Evolutionary conservation across 2,797 vertebrate genomes (phyloP), one percentile per base, ranked within the genome.

Genomic region (Malacoctenus gilli): DNA sequence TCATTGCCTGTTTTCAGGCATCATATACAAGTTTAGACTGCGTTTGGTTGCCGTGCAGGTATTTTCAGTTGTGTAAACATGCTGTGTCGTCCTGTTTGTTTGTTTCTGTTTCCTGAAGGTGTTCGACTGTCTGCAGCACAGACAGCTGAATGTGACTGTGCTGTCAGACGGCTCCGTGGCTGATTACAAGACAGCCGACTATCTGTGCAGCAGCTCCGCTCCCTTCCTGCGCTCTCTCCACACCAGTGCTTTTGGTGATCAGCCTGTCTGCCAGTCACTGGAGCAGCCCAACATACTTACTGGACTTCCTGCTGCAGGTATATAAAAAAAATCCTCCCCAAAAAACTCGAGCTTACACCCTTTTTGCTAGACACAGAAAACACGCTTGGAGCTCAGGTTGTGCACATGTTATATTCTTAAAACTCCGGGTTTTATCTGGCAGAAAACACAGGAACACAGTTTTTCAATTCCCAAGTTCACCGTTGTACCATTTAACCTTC

Each of bases 271-370:
- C 64, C 80, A 84, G 0, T 79, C 92, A n/a, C 90, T 99, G 59
- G 96, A 97, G 56, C 96, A 95, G 6, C 97, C 97, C 2, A 99
- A 99, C 74, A 95, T 98, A 0, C 72, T 92, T 3, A 92, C 92
- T 11, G 95, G 93, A 23, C 93, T 98, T 16, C 89, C 95, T 31
- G 96, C 96, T 23, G 95, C 96, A 91, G 96, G 97, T 99, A 48
- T 34, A 19, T 47, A 28, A 5, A 28, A 5, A 28, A 5, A 28
- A 28, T 6, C 25, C 9, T 28, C 4, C 1, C 25, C 25, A 6
- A n/a, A n/a, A n/a, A n/a, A n/a, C n/a, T n/a, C n/a, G n/a, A n/a
- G n/a, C n/a, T n/a, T n/a, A n/a, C n/a, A n/a, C 5, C 25, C 9
- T 28, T 28, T 28, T 4, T 2, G 25, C n/a, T n/a, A 34, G 46